Base-by-base conservation (phyloP, 2,113 vertebrate species). In the Corythoichthys intestinalis region DNA sequence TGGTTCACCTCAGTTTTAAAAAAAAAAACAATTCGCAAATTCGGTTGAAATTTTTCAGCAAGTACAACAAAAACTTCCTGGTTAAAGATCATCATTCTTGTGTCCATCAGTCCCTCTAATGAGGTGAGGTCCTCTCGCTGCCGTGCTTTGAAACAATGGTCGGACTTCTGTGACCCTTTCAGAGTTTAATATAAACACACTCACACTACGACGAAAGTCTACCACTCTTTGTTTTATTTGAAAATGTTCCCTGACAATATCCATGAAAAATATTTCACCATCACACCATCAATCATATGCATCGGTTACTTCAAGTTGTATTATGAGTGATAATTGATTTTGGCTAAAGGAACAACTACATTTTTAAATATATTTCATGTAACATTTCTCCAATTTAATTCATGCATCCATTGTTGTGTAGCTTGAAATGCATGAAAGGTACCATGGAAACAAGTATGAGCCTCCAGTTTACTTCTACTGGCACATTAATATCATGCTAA, bases 191-290 rank as follows among this genome's bases (percentile, higher is more conserved):
- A 87, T 74, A 79, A 82, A 79, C 61, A 71, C 80, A 72, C 82
- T 83, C 88, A 90, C 87, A 89, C 90, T 91, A 88, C 74, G 84
- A 69, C 65, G 83, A 73, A 84, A 61, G 83, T 90, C 84, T 85
- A 89, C 82, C 89, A 84, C 80, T 79, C 81, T 83, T 74, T 79
- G 6, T 28, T 28, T 49, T 49, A 49, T 14, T 14, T 49, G 13
- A 4, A 49, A 49, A 49, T 15, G 48, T 14, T 47, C 46, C 48
- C 13, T 15, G 13, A 49, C 14, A 49, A 20, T 9, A 53, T n/a
- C 48, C 48, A 50, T 50, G 13, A 15, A 50, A 49, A 48, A 50
- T 15, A 50, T 49, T 12, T 12, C 48, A 49, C 48, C 2, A 4
- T 49, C 13, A 50, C 14, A 15, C 2, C 41, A 44, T 44, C 41